Evolutionary conservation across 2,113 vertebrate genomes (phyloP), one percentile per base, ranked within the genome.

Genomic region (Glaucidium brasilianum): DNA sequence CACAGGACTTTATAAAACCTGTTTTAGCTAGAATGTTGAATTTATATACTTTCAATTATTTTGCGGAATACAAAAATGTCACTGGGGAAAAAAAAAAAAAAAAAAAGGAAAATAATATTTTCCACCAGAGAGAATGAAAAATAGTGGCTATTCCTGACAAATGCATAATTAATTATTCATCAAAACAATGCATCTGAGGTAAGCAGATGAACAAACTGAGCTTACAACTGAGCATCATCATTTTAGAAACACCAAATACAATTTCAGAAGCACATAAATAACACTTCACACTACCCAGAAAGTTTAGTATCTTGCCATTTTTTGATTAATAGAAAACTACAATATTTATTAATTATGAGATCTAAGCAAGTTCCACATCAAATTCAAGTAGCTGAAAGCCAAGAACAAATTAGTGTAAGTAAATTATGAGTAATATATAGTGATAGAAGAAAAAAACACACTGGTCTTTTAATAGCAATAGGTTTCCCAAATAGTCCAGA

Each of bases 241-340:
- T 87, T 94, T 64, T 78, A 66, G 85, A 87, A 90, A 64, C 15
- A 58, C 45, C 1, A 4, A 68, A 56, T 3, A 3, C 23, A 90
- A 34, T 27, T 93, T 76, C 35, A 81, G 32, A 79, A 94, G 39
- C n/a, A 58, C 26, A 82, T 89, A 90, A 95, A 92, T 67, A 96
- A 84, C 22, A 64, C 43, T 90, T 88, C 53, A 62, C 0, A 3
- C 64, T 64, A 83, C 25, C 21, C 32, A 83, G 50, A 68, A 92
- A 77, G 32, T 73, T 94, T 86, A 79, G 49, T 88, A 66, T 56
- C 63, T 71, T 95, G 64, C 18, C 52, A 22, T 67, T 87, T 64
- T 90, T 85, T 83, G 5, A 95, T 91, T 92, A 81, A 60, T 93
- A 50, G 21, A 72, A 87, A 95, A 8, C 68, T 80, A 6, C 15